Base-by-base conservation (phyloP, 1,140 invertebrate species). In the Halictus rubicundus region DNA sequence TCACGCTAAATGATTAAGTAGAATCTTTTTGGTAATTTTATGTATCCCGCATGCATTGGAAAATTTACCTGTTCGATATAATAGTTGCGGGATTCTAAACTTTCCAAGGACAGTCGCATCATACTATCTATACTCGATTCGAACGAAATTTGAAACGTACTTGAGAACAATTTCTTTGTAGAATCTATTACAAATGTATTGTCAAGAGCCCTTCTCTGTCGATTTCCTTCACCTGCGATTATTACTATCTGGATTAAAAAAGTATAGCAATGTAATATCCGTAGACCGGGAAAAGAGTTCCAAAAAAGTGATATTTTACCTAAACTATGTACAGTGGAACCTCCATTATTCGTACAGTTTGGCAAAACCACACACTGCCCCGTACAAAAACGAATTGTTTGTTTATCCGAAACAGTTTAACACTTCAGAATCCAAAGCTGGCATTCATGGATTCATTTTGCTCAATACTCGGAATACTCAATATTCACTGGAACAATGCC, bases 131-230 rank as follows among this genome's bases (percentile, higher is more conserved):
- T 32, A 52, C 59, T 57, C 37, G 23, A 57, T 52, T 68, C 23
- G 49, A 59, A 68, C 49, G 54, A 60, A 69, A 68, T 16, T 57
- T 25, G 25, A 76, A 69, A 69, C 37, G 25, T 21, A 60, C 8
- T 60, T 60, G 19, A 2, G 16, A n/a, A 59, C 54, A 69, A 2
- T 46, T 68, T 19, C 19, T 73, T 52, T 1, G 14, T 32, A 32
- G 39, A 61, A 19, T n/a, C n/a, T 66, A 49, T 39, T 25, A 21
- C 4, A n/a, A n/a, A 68, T 57, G 32, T 68, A 68, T 68, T 42
- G 37, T 75, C 25, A 23, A 23, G 66, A 68, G 52, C 39, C n/a
- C 6, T 12, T n/a, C 19, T 27, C n/a, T 60, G 37, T 3, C 25
- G 27, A 57, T 27, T 75, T 25, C 21, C 23, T 42, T 64, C 37